Evolutionary conservation across 2,797 vertebrate species (phyloP).

Genomic region (Melopsittacus undulatus): DNA sequence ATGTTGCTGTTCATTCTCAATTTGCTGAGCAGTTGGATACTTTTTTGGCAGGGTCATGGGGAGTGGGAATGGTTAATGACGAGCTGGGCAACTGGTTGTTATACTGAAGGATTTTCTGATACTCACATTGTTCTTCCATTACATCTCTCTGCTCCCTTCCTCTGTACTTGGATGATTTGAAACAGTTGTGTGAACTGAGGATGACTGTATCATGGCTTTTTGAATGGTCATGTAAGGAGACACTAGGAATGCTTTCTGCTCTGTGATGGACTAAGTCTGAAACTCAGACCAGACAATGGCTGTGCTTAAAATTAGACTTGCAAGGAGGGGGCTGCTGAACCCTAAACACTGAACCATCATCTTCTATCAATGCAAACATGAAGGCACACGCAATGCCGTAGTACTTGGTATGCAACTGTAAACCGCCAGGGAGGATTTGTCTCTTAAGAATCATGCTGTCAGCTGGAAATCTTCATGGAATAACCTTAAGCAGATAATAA

Average conservation of each 20-base stretch:
- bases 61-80: background rate
- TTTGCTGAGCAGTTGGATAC: background rate
- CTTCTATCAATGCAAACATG: slow-evolving; percentile 5
- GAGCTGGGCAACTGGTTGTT: background rate
- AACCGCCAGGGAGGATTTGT: slow-evolving; percentile 57
- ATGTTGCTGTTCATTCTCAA: background rate
- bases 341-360: background rate
- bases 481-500: slow-evolving; percentile 57
- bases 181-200: background rate
- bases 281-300: slow-evolving; percentile 20
- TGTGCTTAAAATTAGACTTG: slow-evolving; percentile 36
- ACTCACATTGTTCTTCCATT: background rate
- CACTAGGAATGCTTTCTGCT: background rate
- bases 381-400: background rate
- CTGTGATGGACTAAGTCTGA: background rate
- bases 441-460: slow-evolving; percentile 43
- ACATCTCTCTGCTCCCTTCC: background rate
- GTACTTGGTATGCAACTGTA: slow-evolving; percentile 49
- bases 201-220: background rate
- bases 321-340: background rate
- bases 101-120: background rate
- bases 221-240: background rate
- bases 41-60: background rate
- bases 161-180: background rate
- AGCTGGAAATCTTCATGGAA: slow-evolving; percentile 54